A percentile compares a stretch with the other conserved stretches of the same genome.
Conservation (phyloP, 2,113 vertebrate genomes). For the Nestor notabilis region DNA sequence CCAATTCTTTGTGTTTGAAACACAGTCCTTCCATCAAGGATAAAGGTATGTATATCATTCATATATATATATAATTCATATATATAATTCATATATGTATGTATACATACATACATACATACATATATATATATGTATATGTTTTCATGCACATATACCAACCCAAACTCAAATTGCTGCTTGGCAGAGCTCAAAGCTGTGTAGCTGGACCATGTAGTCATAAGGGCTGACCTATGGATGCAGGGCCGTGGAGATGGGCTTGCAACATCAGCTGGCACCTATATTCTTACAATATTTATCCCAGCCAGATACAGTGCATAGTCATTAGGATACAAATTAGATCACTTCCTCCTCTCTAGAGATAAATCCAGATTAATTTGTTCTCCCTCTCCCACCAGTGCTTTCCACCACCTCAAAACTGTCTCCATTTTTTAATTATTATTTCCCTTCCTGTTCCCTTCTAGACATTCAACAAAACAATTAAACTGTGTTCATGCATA, state of each 20-base stretch:
- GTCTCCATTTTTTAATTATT: background rate
- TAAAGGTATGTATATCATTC: background rate
- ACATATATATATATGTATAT: background rate
- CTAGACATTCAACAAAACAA: background rate
- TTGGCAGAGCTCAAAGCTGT: rapidly evolving
- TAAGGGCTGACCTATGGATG: no score
- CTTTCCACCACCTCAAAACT: no score
- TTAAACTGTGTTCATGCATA: background rate
- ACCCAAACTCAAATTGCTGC: background rate
- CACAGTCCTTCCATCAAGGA: background rate
- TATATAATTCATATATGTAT: background rate
- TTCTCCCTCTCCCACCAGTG: background rate
- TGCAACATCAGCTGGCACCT: background rate
- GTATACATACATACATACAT: background rate
- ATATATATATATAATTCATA: background rate
- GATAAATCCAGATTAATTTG: background rate
- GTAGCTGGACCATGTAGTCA: no score
- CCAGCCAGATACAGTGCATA: background rate
- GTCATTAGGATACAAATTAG: background rate
- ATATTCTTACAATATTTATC: background rate
- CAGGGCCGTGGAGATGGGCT: background rate
- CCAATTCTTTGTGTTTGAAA: background rate
- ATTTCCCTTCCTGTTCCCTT: background rate
- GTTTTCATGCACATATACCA: background rate
- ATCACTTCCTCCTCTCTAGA: background rate